Evolutionary conservation across 2,113 vertebrate species (phyloP).

Genomic region (Sylvia atricapilla): DNA sequence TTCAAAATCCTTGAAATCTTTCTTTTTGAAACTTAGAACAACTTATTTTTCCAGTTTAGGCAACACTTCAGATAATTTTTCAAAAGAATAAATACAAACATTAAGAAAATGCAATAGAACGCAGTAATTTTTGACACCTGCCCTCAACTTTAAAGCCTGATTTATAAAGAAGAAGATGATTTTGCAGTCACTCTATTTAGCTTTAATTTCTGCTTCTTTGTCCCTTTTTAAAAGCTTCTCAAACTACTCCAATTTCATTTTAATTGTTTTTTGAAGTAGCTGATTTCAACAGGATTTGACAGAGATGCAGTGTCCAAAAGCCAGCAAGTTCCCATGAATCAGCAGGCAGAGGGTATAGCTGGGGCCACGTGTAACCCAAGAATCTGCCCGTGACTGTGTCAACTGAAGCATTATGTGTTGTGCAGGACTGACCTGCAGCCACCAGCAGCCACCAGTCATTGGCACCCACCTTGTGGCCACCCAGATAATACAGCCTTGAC

Average conservation of each 20-base stretch:
- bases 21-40: background rate
- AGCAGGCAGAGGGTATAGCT: background rate
- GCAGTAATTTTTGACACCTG: background rate
- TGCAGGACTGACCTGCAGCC: background rate
- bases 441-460: background rate
- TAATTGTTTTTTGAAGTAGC: background rate
- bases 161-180: background rate
- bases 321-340: background rate
- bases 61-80: background rate
- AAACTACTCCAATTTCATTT: background rate
- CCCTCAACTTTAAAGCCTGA: background rate
- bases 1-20: background rate
- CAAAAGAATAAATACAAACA: background rate
- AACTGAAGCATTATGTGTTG: rapidly evolving
- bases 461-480: background rate
- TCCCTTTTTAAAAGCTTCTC: background rate
- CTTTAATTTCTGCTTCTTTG: background rate
- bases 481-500: background rate
- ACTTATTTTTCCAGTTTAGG: background rate
- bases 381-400: background rate
- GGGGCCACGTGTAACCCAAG: background rate
- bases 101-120: background rate
- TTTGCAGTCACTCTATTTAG: background rate
- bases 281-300: background rate
- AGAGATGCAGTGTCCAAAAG: background rate